These are phyloP conservation scores for Bungarus multicinctus DNA, from an alignment of 2,113 vertebrate genomes.

Conservation along the genomic window DNA sequence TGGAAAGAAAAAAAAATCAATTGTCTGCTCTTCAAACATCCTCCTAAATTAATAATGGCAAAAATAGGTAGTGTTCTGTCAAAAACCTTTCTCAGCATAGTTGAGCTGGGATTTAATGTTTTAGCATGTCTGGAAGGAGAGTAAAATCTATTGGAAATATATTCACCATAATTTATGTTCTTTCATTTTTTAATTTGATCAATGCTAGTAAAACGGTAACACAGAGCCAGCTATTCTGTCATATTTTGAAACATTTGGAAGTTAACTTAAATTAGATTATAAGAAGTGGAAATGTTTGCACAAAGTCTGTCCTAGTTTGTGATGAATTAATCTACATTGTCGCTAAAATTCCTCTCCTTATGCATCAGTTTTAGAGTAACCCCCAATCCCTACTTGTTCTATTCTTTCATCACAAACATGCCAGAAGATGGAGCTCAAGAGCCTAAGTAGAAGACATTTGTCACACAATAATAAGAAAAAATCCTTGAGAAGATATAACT, in stretches of 20 bases:
- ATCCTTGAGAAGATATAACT: background rate
- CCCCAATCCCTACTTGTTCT: background rate
- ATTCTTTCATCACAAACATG: background rate
- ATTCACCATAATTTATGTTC: background rate
- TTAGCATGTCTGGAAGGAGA: background rate
- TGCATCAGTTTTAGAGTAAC: background rate
- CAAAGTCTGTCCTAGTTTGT: background rate
- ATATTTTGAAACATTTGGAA: background rate
- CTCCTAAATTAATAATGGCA: background rate
- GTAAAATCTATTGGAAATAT: background rate
- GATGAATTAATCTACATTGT: background rate
- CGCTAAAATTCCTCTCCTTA: background rate
- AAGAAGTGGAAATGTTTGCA: background rate
- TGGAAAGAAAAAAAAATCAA: background rate
- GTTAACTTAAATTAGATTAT: background rate
- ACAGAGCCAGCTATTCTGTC: background rate
- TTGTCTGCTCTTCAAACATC: background rate
- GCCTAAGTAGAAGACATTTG: background rate
- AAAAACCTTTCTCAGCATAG: background rate
- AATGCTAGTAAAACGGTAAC: background rate
- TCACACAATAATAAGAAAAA: background rate
- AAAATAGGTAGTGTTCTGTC: background rate
- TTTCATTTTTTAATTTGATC: background rate
- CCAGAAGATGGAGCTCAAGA: conserved; percentile 30
- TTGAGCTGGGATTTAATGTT: too few species aligned